Base-by-base conservation (phyloP, 2,888 invertebrate species). In the Athalia cordata region DNA sequence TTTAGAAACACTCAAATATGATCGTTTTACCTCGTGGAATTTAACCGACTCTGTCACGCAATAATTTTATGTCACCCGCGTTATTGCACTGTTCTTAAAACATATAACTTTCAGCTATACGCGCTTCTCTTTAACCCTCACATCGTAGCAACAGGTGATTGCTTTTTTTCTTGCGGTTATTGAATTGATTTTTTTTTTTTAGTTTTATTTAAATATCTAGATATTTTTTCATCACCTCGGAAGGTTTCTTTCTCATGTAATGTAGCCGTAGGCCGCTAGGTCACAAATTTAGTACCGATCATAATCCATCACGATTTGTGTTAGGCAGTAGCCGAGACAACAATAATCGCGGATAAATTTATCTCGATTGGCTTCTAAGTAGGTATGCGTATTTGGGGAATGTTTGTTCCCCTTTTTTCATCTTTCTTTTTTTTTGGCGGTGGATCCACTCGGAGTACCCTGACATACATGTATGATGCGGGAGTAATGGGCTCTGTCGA, bases 101-200 rank as follows among this genome's bases (percentile, higher is more conserved):
- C 29, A 29, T n/a, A n/a, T 29, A 29, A 29, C 0, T 29, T 29
- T 29, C 29, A 29, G 29, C 29, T 29, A 29, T n/a, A n/a, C n/a
- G n/a, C 29, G 29, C 29, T 29, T 29, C 50, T 68, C 68, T 43
- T 29, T 43, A 43, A 13, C 55, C 55, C 68, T 55, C 55, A 52
- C 43, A 11, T 9, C 7, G 49, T 67, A 72, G 72, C 72, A 72
- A 72, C 72, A 72, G 72, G 72, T 72, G 72, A 72, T 55, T 70
- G 67, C 49, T 68, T 76, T 72, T 72, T 76, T 61, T 77, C 55
- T 59, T 65, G 57, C 78, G 65, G 29, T 1, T 29, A 29, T 29
- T 29, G 29, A 29, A 29, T 29, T 67, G 57, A 70, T 74, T 66
- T 45, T 66, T 45, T 15, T 8, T 5, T 1, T 57, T 13, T 47